phyloP scores from a whole-genome alignment of 2,888 invertebrate species.

The Drosophila diplacantha region DNA sequence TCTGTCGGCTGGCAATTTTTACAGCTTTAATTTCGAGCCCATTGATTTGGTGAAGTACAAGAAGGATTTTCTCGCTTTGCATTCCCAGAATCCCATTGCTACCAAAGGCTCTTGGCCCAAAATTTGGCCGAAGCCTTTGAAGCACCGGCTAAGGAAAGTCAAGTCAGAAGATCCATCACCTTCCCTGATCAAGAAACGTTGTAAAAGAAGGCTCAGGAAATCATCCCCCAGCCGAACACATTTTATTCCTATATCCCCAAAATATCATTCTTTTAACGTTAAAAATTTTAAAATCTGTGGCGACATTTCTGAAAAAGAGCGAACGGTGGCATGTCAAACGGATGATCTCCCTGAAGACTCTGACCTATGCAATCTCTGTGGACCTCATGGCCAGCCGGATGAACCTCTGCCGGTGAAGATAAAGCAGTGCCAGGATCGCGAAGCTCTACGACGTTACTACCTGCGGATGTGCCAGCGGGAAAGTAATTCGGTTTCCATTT shows the following conservation, averaged over 20 bases:
- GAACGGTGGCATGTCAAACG: slow-evolving; percentile 5
- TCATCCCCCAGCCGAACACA: neutral
- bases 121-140: slow-evolving; percentile 10
- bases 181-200: neutral
- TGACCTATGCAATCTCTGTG: slow-evolving; percentile 25
- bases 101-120: neutral
- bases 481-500: neutral
- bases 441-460: slow-evolving; percentile 31
- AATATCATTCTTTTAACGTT: neutral
- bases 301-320: neutral
- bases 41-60: slow-evolving; percentile 4
- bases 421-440: slow-evolving; percentile 2
- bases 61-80: neutral
- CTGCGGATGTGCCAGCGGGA: neutral
- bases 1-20: neutral
- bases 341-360: slow-evolving; percentile 5
- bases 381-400: slow-evolving; percentile 17
- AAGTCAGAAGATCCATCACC: neutral
- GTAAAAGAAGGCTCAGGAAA: neutral
- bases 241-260: neutral
- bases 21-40: neutral
- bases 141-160: neutral
- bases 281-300: neutral
- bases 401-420: slow-evolving; percentile 37
- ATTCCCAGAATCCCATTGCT: neutral